Evolutionary conservation across 2,113 vertebrate genomes (phyloP).

Genomic region (Halcyon malimbica): DNA sequence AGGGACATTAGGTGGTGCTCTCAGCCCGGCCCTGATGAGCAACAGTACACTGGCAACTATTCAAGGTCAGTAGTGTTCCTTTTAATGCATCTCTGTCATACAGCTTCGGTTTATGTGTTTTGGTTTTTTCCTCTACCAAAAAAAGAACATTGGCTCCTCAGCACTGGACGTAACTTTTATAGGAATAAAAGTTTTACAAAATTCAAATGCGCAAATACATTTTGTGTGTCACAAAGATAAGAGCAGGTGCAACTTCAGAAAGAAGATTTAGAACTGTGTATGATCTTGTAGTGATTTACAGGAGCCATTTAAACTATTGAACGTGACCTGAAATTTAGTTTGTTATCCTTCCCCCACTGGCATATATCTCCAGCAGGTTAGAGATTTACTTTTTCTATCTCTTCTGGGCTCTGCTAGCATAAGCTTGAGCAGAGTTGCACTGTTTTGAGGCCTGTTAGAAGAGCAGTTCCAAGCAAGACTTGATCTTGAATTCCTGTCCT

Average conservation of each 20-base stretch:
- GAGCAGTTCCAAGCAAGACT: background rate
- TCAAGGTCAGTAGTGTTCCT: constrained; percentile 85
- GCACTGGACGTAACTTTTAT: background rate
- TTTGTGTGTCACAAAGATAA: background rate
- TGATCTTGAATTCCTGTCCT: background rate
- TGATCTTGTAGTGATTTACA: background rate
- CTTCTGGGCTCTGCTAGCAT: background rate
- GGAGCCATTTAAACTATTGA: background rate
- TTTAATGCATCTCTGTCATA: background rate
- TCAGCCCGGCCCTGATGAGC: constrained; percentile 95
- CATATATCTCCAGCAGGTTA: background rate
- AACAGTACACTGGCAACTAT: constrained; percentile 98
- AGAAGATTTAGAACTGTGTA: background rate
- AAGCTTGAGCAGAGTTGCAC: background rate
- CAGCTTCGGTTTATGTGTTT: background rate
- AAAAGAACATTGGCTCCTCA: background rate
- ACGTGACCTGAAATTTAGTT: background rate
- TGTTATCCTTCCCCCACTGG: background rate
- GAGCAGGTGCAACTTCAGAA: background rate
- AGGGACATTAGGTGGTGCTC: constrained; percentile 87
- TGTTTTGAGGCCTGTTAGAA: background rate
- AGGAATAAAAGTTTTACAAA: background rate
- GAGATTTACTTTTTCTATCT: background rate
- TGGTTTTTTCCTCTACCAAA: background rate
- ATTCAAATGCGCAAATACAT: background rate